phyloP scores from a whole-genome alignment of 2,888 invertebrate species.

The Mesochorus sp. region DNA sequence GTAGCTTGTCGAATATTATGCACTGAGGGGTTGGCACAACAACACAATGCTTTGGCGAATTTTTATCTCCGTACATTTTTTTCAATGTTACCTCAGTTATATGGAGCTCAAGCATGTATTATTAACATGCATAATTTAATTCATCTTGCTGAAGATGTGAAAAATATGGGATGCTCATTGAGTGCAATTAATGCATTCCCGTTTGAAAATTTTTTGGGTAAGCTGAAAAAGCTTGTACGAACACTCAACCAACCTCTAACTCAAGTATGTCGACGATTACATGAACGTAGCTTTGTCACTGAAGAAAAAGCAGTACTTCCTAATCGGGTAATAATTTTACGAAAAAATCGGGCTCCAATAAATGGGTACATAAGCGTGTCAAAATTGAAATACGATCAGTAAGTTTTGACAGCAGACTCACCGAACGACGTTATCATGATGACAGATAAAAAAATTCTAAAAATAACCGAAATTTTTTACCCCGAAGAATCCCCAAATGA shows the following conservation, averaged over 20 bases:
- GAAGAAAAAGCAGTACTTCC: background rate
- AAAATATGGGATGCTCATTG: conserved; percentile 42
- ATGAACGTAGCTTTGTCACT: conserved; percentile 2
- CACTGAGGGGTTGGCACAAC: background rate
- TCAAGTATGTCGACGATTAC: conserved; percentile 59
- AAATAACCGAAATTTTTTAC: conserved; percentile 22
- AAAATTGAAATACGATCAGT: background rate
- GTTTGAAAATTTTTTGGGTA: conserved; percentile 58
- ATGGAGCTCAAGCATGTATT: background rate
- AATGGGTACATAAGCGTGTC: background rate
- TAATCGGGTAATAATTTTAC: background rate
- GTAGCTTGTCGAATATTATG: too few species aligned
- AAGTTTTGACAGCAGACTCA: background rate
- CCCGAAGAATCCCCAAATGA: background rate
- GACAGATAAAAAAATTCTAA: conserved; percentile 9
- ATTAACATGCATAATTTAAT: conserved; percentile 13
- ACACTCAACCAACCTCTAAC: conserved; percentile 57
- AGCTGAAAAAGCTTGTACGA: conserved; percentile 53
- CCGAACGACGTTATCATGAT: conserved; percentile 24
- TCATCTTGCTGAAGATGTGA: conserved; percentile 61
- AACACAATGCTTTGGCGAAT: conserved; percentile 12
- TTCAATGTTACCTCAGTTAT: background rate
- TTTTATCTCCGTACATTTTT: conserved; percentile 23
- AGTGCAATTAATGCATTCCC: conserved; percentile 55
- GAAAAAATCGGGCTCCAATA: background rate